Percentiles rank a stretch among this genome's conserved stretches.
Conservation (phyloP, 2,888 invertebrate genomes). For the Druceiella hillmani region DNA sequence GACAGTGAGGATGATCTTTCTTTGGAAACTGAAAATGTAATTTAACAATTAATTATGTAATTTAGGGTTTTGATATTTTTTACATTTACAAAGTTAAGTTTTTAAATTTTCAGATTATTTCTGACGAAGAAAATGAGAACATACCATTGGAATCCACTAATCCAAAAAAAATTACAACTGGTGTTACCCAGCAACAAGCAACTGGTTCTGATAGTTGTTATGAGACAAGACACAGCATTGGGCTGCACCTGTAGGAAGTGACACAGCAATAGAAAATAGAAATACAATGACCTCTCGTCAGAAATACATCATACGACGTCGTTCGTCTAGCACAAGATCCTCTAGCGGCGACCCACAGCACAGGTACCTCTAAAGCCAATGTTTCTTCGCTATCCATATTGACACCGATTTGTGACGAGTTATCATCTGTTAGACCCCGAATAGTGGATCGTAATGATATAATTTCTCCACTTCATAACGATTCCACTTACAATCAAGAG, state of each 20-base stretch:
- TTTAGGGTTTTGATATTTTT: too few relatives aligned
- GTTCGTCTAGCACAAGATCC: conserved; percentile 10
- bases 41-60: too few relatives aligned
- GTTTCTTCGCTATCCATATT: conserved; percentile 11
- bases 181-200: conserved; percentile 7
- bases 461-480: conserved; percentile 10
- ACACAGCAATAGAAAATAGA: too few relatives aligned
- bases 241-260: too few relatives aligned
- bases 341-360: conserved; percentile 11
- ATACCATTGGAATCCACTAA: conserved; percentile 9
- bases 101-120: conserved; percentile 8
- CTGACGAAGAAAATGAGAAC: conserved; percentile 10
- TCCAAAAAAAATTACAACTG: conserved; percentile 9
- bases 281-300: conserved; percentile 5
- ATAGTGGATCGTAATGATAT: too few relatives aligned
- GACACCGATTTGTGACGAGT: conserved; percentile 11
- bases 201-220: conserved; percentile 8
- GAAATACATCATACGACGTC: conserved; percentile 6
- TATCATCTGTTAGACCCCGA: conserved; percentile 7
- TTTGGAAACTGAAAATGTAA: too few relatives aligned
- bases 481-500: conserved; percentile 11
- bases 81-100: too few relatives aligned
- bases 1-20: conserved; percentile 9
- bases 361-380: conserved; percentile 11
- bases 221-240: conserved; percentile 2